Conservation (phyloP, 2,888 invertebrate genomes). For the Drosophila silvestris region DNA sequence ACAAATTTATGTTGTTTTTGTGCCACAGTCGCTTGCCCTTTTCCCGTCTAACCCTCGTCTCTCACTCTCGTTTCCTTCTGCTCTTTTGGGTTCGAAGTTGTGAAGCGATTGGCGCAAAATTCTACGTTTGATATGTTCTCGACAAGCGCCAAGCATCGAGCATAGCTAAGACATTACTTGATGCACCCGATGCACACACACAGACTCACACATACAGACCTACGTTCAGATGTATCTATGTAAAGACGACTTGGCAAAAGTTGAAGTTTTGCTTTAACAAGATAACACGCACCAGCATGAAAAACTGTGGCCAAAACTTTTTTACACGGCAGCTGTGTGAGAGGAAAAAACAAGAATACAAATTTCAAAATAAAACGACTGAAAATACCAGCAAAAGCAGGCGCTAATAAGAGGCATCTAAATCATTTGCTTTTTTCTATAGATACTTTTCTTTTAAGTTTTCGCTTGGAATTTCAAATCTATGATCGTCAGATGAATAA, state of each 20-base stretch:
- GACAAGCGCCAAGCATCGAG: constrained; percentile 63
- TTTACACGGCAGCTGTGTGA: constrained; percentile 47
- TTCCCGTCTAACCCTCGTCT: neutral
- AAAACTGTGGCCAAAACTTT: constrained; percentile 75
- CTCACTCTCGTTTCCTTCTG: neutral
- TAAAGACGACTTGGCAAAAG: constrained; percentile 74
- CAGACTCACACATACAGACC: constrained; percentile 8
- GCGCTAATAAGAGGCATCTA: constrained; percentile 10
- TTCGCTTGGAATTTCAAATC: too few species aligned
- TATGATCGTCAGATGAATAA: neutral
- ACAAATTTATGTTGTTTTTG: constrained; percentile 79
- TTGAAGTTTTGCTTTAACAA: constrained; percentile 78
- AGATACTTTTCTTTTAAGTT: constrained; percentile 13
- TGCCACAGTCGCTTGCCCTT: constrained; percentile 32
- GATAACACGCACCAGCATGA: constrained; percentile 80
- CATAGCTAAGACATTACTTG: constrained; percentile 61
- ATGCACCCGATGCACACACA: constrained; percentile 53
- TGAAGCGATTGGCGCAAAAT: constrained; percentile 70
- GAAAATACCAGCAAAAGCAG: constrained; percentile 14
- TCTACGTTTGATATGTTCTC: constrained; percentile 75
- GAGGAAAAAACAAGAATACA: constrained; percentile 5
- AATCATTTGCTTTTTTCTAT: constrained; percentile 20
- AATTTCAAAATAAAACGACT: constrained; percentile 9
- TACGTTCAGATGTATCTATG: constrained; percentile 51
- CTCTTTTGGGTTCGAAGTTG: constrained; percentile 5